A percentile compares a stretch with the other conserved stretches of the same genome.
These are phyloP conservation scores for Nomada goodeniana DNA, from an alignment of 2,888 invertebrate species.

Conservation along the genomic window DNA sequence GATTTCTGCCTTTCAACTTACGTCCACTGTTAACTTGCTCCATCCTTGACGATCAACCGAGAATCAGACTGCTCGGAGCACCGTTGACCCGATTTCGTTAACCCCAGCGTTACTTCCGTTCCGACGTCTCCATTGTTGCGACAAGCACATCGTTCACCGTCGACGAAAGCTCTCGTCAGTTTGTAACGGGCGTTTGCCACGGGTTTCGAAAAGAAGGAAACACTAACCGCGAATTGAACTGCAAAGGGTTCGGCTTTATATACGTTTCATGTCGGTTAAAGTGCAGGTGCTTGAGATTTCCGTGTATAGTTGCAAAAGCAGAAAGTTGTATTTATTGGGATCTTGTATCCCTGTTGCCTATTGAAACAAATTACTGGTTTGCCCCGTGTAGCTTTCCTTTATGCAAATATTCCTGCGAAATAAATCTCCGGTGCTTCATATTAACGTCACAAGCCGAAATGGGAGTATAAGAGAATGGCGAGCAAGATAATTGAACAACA, in stretches of 20 bases:
- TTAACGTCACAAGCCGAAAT: too few relatives aligned
- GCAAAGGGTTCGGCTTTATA: slow-evolving; percentile 9
- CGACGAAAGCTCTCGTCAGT: slow-evolving; percentile 4
- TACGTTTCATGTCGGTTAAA: neutral
- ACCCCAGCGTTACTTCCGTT: slow-evolving; percentile 46
- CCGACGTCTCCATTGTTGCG: slow-evolving; percentile 39
- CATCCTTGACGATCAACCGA: slow-evolving; percentile 25
- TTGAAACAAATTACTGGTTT: too few relatives aligned
- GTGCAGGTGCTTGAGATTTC: neutral
- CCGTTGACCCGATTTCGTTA: slow-evolving; percentile 64
- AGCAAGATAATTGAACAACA: too few relatives aligned
- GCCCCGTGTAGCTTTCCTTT: too few relatives aligned
- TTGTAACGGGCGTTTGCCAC: neutral
- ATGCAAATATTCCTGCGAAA: too few relatives aligned
- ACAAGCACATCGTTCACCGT: neutral
- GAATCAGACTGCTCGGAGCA: slow-evolving; percentile 48
- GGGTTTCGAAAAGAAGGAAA: neutral
- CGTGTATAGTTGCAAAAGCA: neutral
- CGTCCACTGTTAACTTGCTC: neutral
- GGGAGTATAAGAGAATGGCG: too few relatives aligned
- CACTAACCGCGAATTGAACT: slow-evolving; percentile 4
- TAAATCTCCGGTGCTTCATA: too few relatives aligned
- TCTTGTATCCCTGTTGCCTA: neutral
- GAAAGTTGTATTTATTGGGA: neutral
- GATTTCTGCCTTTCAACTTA: slow-evolving; percentile 12